phyloP scores from a whole-genome alignment of 2,888 invertebrate species.

The Microctonus aethiopoides region DNA sequence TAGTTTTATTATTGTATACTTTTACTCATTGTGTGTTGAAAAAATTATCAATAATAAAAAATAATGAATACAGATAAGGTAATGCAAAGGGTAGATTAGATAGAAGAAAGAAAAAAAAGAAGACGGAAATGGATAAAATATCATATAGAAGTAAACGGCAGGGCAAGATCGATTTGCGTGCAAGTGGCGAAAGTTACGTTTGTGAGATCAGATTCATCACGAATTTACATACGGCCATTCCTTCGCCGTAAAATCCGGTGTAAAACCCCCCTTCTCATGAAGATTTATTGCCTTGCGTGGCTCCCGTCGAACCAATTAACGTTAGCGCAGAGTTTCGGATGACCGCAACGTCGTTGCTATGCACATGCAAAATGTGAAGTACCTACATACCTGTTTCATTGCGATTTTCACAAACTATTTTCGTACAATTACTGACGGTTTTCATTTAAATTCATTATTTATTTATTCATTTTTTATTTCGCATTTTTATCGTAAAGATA shows the following conservation, averaged over 20 bases:
- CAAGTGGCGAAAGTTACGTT: slow-evolving; percentile 44
- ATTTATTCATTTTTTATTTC: no score
- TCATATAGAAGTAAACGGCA: slow-evolving; percentile 18
- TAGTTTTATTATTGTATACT: no score
- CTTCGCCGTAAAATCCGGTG: slow-evolving; percentile 31
- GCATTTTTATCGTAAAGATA: no score
- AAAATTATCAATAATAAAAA: no score
- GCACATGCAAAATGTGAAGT: background rate
- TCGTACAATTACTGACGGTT: background rate
- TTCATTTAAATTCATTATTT: background rate
- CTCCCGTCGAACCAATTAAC: slow-evolving; percentile 48
- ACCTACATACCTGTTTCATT: background rate
- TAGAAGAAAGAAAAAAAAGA: slow-evolving; percentile 15
- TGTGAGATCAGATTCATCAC: slow-evolving; percentile 42
- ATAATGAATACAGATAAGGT: background rate
- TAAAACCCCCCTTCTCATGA: slow-evolving; percentile 14
- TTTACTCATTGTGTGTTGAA: no score
- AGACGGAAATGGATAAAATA: slow-evolving; percentile 6
- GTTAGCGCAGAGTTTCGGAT: slow-evolving; percentile 30
- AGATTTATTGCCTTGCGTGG: slow-evolving; percentile 47
- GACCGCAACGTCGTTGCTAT: slow-evolving; percentile 7
- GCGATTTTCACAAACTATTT: background rate
- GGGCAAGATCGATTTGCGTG: slow-evolving; percentile 29
- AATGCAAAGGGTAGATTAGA: slow-evolving; percentile 3
- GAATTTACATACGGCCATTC: slow-evolving; percentile 46